Evolutionary conservation across 2,113 vertebrate genomes (phyloP), one percentile per base, ranked within the genome.

Genomic region (Dicaeum eximium): DNA sequence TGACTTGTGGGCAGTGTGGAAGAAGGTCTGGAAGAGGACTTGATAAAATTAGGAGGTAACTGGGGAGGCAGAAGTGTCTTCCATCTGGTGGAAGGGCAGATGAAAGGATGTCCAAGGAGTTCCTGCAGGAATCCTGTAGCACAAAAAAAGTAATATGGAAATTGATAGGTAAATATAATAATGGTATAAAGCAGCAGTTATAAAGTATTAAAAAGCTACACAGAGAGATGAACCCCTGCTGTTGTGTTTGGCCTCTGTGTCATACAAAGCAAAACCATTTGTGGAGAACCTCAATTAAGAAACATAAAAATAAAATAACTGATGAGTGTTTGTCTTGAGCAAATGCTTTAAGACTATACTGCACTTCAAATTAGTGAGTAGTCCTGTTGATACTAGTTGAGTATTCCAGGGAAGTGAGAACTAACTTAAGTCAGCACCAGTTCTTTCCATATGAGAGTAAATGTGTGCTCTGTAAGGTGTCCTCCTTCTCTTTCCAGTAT

Each of bases 1-100:
- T 53, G 72, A 17, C 11, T 51, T 48, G 44, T 40, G 60, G 45
- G 64, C 61, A 75, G 1, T 0, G 0, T 37, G 47, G 31, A 30
- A 62, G 17, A 30, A 37, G 10, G 22, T 44, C 31, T 70, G 42
- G 48, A 69, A 81, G 47, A 37, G 33, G 10, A n/a, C 51, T 93
- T 51, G 0, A 0, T 61, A 18, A 72, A 58, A 48, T 35, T 4
- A 24, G 78, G 69, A 40, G 10, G 3, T 9, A 45, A 24, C 38
- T 22, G 40, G 5, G 11, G 10, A 58, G 37, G 31, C 60, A 73
- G 37, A 50, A 72, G 10, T 3, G 35, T 72, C 35, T 60, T 78
- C 31, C 5, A 1, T 37, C 9, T 28, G 47, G 17, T 48, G 18
- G 45, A 66, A 38, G 2, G 33, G 16, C 31, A 31, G 31, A 20